Percentiles rank a stretch among this genome's conserved stretches.
Evolutionary conservation across 2,888 invertebrate species (phyloP).

Genomic region (Meandrusa payeni): DNA sequence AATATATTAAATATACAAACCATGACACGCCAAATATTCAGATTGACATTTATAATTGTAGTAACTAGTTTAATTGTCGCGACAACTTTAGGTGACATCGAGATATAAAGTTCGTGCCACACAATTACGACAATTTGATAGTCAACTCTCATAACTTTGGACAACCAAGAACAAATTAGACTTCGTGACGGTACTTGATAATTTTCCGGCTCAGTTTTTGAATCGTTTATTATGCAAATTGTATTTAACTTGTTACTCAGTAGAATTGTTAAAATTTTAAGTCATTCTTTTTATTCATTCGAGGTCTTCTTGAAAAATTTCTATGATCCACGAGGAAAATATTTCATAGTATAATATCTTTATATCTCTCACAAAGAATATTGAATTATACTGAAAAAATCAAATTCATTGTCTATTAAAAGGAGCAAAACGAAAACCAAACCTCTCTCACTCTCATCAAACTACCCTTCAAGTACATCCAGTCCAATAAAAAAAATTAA

Average conservation of each 20-base stretch:
- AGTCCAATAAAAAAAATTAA: too few relatives aligned
- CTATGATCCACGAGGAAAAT: constrained; percentile 1
- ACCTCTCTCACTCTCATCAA: too few relatives aligned
- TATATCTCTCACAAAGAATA: background rate
- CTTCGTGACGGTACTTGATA: constrained; percentile 44
- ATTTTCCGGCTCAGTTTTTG: constrained; percentile 35
- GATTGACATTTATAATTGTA: constrained; percentile 37
- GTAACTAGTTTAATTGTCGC: constrained; percentile 52
- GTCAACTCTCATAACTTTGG: constrained; percentile 45
- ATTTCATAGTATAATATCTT: constrained; percentile 5
- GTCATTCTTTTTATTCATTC: constrained; percentile 22
- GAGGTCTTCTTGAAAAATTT: too few relatives aligned
- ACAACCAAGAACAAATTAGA: constrained; percentile 49
- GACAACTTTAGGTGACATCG: constrained; percentile 50
- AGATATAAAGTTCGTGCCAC: constrained; percentile 56
- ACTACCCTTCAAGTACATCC: too few relatives aligned
- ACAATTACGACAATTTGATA: constrained; percentile 61
- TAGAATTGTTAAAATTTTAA: constrained; percentile 26
- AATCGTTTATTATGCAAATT: constrained; percentile 37
- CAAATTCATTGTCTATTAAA: too few relatives aligned
- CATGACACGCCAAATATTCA: constrained; percentile 25
- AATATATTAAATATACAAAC: background rate
- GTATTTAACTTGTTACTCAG: constrained; percentile 41
- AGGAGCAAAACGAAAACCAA: too few relatives aligned
- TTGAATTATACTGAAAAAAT: too few relatives aligned